A percentile compares a stretch with the other conserved stretches of the same genome.
These are phyloP conservation scores for Drosophila athabasca DNA, from an alignment of 1,140 invertebrate genomes.

Conservation along the genomic window DNA sequence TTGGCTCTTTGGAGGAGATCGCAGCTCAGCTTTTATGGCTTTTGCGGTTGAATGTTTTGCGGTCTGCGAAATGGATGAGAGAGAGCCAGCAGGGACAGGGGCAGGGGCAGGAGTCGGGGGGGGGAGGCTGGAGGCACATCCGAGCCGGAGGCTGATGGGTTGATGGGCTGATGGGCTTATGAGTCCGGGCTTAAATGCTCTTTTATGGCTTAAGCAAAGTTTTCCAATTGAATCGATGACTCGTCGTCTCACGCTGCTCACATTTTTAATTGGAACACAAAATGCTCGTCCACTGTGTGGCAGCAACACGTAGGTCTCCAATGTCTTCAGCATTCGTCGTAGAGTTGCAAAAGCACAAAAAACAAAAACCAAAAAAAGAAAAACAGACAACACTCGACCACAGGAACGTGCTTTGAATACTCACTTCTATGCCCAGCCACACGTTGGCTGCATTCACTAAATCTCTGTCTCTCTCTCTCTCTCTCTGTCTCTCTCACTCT, in stretches of 20 bases:
- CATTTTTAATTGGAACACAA: conserved; percentile 72
- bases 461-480: conserved; percentile 28
- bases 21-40: conserved; percentile 67
- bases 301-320: conserved; percentile 67
- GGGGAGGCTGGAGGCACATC: neutral
- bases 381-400: conserved; percentile 41
- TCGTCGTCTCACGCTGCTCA: conserved; percentile 35
- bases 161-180: conserved; percentile 14
- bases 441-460: conserved; percentile 38
- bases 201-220: conserved; percentile 58
- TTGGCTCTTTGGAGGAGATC: conserved; percentile 14
- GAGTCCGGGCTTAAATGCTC: conserved; percentile 66
- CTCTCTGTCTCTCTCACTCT: conserved; percentile 14
- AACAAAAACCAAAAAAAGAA: conserved; percentile 30
- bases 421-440: conserved; percentile 20
- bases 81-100: conserved; percentile 19
- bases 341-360: conserved; percentile 26
- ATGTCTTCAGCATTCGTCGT: conserved; percentile 33
- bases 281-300: conserved; percentile 38
- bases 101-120: too few species aligned
- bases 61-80: conserved; percentile 53
- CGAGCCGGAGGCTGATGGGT: neutral
- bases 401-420: conserved; percentile 76
- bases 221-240: conserved; percentile 66
- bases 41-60: conserved; percentile 58